These are phyloP conservation scores for Synanthedon myopaeformis DNA, from an alignment of 2,888 invertebrate genomes.

Conservation along the genomic window DNA sequence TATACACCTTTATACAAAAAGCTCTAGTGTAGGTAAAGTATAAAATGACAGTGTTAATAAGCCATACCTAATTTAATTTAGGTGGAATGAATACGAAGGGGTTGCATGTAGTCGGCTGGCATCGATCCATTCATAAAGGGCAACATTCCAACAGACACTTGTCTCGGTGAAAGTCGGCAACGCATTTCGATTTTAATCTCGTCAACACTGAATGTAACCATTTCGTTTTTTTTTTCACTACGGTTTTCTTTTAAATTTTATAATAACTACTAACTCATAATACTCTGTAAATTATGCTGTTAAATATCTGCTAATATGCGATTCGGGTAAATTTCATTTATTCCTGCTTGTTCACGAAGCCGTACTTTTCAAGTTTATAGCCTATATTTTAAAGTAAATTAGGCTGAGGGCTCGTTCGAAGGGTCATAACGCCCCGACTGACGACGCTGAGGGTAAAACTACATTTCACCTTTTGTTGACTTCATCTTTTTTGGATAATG, in stretches of 20 bases:
- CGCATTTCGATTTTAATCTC: constrained; percentile 2
- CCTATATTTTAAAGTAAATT: constrained; percentile 24
- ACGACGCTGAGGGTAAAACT: constrained; percentile 21
- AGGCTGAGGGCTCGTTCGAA: constrained; percentile 11
- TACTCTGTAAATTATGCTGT: neutral
- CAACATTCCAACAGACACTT: constrained; percentile 23
- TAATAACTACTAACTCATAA: neutral
- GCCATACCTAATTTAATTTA: neutral
- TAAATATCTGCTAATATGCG: neutral
- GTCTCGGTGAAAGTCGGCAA: constrained; percentile 16
- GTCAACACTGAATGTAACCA: too few relatives aligned
- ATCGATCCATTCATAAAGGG: constrained; percentile 35
- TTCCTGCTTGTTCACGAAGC: constrained; percentile 11
- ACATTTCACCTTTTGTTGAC: constrained; percentile 24
- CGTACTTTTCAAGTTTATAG: constrained; percentile 13
- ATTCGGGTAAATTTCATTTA: constrained; percentile 6
- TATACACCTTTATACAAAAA: too few relatives aligned
- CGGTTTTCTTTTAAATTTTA: neutral
- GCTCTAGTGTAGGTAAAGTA: neutral
- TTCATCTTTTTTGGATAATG: constrained; percentile 4
- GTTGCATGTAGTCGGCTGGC: constrained; percentile 14
- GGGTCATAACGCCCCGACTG: constrained; percentile 20
- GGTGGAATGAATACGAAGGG: neutral
- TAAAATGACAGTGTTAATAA: neutral
- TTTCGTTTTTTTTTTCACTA: too few relatives aligned